phyloP scores from a whole-genome alignment of 1,140 invertebrate species.

The Drosophila navojoa region DNA sequence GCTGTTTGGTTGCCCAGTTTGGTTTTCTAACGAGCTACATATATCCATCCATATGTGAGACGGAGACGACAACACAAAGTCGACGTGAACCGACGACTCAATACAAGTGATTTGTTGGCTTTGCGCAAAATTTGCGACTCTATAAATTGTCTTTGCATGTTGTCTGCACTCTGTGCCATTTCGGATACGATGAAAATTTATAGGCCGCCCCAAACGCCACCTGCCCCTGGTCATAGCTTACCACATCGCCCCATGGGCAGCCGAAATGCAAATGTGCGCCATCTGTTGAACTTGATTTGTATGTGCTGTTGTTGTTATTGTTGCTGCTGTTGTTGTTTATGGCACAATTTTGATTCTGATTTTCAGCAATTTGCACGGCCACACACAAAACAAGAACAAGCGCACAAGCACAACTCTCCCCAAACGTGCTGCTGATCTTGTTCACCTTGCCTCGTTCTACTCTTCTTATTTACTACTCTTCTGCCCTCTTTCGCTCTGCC shows the following conservation, averaged over 20 bases:
- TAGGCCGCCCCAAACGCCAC: constrained; percentile 21
- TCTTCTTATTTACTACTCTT: not conserved
- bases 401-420: constrained; percentile 17
- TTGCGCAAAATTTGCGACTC: constrained; percentile 58
- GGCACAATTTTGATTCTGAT: constrained; percentile 39
- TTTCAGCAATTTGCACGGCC: constrained; percentile 43
- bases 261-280: constrained; percentile 56
- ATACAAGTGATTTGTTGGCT: constrained; percentile 66
- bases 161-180: constrained; percentile 25
- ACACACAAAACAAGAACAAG: constrained; percentile 25
- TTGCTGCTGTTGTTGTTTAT: constrained; percentile 30
- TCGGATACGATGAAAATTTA: constrained; percentile 46
- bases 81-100: constrained; percentile 34
- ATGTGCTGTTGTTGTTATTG: constrained; percentile 9
- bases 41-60: constrained; percentile 28
- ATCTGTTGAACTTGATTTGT: constrained; percentile 69
- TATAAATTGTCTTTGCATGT: constrained; percentile 55
- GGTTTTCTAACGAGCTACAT: constrained; percentile 60
- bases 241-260: constrained; percentile 21
- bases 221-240: constrained; percentile 7
- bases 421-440: constrained; percentile 29
- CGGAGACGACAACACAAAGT: constrained; percentile 20
- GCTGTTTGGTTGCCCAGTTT: constrained; percentile 44
- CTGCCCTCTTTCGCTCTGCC: constrained; percentile 21
- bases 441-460: constrained; percentile 18